Evolutionary conservation across 2,113 vertebrate species (phyloP), one percentile per base, ranked within the genome.

Genomic region (Sceloporus tristichus): DNA sequence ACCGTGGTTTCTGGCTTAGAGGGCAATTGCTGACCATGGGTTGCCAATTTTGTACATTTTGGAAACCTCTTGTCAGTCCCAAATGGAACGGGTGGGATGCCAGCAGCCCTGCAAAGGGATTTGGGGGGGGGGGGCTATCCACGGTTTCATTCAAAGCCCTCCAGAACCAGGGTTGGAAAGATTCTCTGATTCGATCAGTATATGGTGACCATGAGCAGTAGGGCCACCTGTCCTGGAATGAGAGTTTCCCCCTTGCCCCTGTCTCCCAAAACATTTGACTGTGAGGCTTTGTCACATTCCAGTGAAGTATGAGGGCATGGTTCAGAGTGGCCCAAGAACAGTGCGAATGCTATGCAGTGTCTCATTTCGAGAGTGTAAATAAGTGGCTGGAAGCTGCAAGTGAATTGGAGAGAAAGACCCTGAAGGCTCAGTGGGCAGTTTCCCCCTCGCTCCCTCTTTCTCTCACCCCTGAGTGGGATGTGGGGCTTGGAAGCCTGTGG

Each of bases 271-370:
- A 9, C 8, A 13, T 18, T 71, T 59, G 14, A 42, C 5, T 48
- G 7, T 11, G 53, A 76, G 59, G 6, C 7, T 77, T 42, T 76
- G 82, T 76, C 71, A 13, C 5, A 1, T 66, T 21, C 38, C 4
- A 5, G 38, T 3, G 34, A 4, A 5, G 14, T 48, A 2, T 42
- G 19, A 29, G 13, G 62, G 27, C 4, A 62, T 18, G 2, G 48
- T 48, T 48, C 48, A 48, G 5, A 3, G 48, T 48, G 14, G 34
- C 14, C 11, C 42, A 59, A 40, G 21, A 76, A 21, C 23, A 16
- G 62, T 34, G n/a, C 13, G 77, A 16, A 0, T 25, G 0, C 1
- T 16, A 29, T 3, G 56, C 2, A n/a, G 25, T 74, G 0, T 27
- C 54, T 74, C 5, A 9, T 16, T 65, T n/a, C 66, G 5, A 48